Evolutionary conservation across 2,888 invertebrate genomes (phyloP).

Genomic region (Allacma fusca): DNA sequence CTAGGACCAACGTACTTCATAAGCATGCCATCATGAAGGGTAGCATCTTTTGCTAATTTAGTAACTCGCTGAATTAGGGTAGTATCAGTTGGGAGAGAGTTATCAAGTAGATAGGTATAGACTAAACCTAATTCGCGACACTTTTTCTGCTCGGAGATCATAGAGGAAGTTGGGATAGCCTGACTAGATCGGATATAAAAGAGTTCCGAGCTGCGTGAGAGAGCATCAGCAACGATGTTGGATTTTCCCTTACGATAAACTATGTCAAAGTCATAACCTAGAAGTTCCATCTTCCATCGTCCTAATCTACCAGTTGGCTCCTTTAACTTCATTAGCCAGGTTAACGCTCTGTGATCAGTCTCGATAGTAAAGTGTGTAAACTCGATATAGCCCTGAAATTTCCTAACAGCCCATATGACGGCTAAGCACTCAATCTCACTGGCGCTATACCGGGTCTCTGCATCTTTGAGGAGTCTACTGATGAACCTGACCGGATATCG

Average conservation of each 20-base stretch:
- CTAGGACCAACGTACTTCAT: constrained; percentile 40
- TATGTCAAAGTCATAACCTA: constrained; percentile 63
- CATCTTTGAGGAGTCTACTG: constrained; percentile 54
- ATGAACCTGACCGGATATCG: constrained; percentile 58
- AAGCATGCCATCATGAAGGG: constrained; percentile 10
- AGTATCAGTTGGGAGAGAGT: background rate
- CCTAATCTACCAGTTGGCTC: constrained; percentile 64
- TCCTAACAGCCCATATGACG: constrained; percentile 63
- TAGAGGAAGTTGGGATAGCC: background rate
- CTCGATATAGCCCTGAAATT: constrained; percentile 65
- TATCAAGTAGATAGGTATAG: background rate
- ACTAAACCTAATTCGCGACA: background rate
- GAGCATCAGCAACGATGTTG: constrained; percentile 64
- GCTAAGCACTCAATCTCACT: constrained; percentile 65
- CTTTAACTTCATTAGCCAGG: constrained; percentile 65
- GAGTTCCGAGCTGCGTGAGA: constrained; percentile 62
- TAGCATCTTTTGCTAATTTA: background rate
- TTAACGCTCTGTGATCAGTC: constrained; percentile 66
- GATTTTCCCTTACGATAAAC: constrained; percentile 63
- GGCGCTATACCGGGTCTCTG: constrained; percentile 64
- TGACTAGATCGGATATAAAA: background rate
- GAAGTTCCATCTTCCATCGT: constrained; percentile 64
- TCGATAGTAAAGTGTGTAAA: constrained; percentile 63
- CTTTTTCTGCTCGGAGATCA: constrained; percentile 12
- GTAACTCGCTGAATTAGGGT: background rate